Base-by-base conservation (phyloP, 2,888 invertebrate species). In the Ochropacha duplaris region DNA sequence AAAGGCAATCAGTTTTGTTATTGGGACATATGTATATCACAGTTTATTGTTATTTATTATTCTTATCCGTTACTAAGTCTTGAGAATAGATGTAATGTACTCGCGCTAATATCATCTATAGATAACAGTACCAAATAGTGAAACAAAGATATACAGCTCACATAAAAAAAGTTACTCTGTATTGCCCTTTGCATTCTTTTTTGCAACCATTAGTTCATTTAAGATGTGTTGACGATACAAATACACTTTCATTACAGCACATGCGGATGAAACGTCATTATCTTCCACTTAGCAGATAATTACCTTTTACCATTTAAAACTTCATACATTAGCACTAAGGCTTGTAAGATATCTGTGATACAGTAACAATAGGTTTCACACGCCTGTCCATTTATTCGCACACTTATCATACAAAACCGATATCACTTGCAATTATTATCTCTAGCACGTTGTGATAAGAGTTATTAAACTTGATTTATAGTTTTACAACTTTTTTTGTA, bases 381-480 rank as follows among this genome's bases (percentile, higher is more conserved):
- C 79, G 76, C 67, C 57, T 63, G 59, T 75, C 65, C 69, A 65
- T 81, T 74, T 78, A 60, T 82, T 86, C 83, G 66, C 84, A 84
- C 78, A 80, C 64, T 76, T 77, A 76, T 78, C 67, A 67, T 70
- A 72, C 74, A 73, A 11, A 31, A 64, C 59, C 63, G 65, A 24
- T 57, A 50, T 51, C 44, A 50, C 36, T 54, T 39, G 14, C 56
- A 58, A 49, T 52, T 61, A 63, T 57, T 49, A 71, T 71, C 66
- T 67, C 65, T 72, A 65, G 58, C 56, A 62, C 58, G 56, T 65
- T 52, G 57, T 50, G 69, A 68, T 72, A 74, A 66, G 62, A 61
- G 56, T 59, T 60, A 61, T 65, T 31, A 31, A 69, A 64, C 71
- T 60, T 61, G 61, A 66, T 65, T 60, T 55, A 62, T 62, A 22